phyloP scores from a whole-genome alignment of 2,113 vertebrate genomes.

The Corvus moneduloides region DNA sequence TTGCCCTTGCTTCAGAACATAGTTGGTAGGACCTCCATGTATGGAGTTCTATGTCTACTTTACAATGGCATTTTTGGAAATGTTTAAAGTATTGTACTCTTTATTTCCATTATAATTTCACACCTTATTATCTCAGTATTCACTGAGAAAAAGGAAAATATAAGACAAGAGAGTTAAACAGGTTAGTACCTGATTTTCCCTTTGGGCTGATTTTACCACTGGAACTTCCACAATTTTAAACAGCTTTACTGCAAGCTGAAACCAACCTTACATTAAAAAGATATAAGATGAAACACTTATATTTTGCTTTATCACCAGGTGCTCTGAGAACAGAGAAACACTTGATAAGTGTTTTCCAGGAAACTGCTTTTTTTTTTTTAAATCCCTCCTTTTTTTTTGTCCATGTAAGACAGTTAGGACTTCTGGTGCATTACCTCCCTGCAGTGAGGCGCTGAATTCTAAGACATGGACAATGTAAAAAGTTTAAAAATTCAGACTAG shows the following conservation, averaged over 20 bases:
- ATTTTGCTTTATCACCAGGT: not conserved
- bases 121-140: not conserved
- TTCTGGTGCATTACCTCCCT: not conserved
- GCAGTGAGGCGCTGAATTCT: not conserved
- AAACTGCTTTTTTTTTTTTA: not conserved
- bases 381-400: rapidly evolving
- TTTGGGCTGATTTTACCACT: not conserved
- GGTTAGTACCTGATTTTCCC: not conserved
- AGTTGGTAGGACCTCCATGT: not conserved
- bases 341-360: not conserved
- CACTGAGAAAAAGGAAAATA: not conserved
- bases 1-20: not conserved
- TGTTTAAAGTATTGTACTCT: not conserved
- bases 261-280: not conserved
- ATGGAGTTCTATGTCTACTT: not conserved
- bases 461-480: not conserved
- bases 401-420: not conserved
- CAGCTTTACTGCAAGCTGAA: not conserved
- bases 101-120: not conserved
- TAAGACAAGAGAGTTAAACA: not conserved
- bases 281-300: not conserved
- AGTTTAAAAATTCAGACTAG: not conserved
- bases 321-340: not conserved
- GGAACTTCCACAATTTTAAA: not conserved
- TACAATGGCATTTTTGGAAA: not conserved